phyloP scores from a whole-genome alignment of 1,140 invertebrate species.

The Bombus difficillimus region DNA sequence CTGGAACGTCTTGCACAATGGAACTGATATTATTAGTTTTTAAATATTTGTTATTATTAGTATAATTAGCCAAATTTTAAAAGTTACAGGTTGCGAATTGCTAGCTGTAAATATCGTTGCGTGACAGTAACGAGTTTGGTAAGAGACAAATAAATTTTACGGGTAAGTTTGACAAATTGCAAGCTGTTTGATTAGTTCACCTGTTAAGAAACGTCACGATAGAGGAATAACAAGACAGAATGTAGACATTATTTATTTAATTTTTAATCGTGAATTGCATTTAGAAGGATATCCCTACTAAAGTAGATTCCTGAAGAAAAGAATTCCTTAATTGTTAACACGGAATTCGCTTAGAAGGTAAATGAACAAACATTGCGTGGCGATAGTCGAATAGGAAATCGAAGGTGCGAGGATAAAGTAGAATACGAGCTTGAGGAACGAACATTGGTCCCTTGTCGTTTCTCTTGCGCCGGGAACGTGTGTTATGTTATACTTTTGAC shows the following conservation, averaged over 20 bases:
- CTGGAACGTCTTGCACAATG: not conserved
- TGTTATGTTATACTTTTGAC: slow-evolving; percentile 2
- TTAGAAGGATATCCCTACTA: too few species aligned
- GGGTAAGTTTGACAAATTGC: too few species aligned
- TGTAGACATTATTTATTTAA: too few species aligned
- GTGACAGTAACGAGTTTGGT: not conserved
- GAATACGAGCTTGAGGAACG: not conserved
- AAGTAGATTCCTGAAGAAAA: too few species aligned
- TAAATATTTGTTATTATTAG: too few species aligned
- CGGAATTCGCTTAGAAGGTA: not conserved
- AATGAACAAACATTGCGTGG: not conserved
- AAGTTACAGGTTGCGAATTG: not conserved
- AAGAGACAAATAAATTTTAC: not conserved
- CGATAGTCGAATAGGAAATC: not conserved
- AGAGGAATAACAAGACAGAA: too few species aligned
- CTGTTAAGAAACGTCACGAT: too few species aligned
- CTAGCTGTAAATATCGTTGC: not conserved
- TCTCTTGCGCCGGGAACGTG: not conserved
- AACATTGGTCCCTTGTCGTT: not conserved
- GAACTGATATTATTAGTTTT: not conserved
- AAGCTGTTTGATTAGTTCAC: not conserved
- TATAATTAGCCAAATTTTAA: not conserved
- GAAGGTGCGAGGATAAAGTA: not conserved
- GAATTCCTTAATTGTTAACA: too few species aligned
- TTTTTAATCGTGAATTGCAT: too few species aligned